Conservation (phyloP, 2,113 vertebrate species). For the Hipposideros armiger region DNA sequence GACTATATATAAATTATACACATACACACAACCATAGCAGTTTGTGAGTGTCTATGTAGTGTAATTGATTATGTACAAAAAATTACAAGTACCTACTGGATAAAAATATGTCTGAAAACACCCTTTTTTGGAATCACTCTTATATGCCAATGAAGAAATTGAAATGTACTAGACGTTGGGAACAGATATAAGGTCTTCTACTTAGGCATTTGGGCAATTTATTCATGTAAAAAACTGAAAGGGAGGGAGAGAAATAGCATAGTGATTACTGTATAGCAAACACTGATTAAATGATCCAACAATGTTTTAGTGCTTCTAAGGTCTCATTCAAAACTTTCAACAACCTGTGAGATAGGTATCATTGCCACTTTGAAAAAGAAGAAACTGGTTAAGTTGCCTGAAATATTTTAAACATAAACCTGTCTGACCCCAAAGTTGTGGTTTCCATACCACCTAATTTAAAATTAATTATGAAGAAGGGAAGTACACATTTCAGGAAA, state of each 20-base stretch:
- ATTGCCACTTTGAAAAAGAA: not conserved
- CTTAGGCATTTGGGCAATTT: not conserved
- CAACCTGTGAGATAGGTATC: not conserved
- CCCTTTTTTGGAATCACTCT: not conserved
- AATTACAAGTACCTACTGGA: not conserved
- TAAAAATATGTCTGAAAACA: not conserved
- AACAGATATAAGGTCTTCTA: not conserved
- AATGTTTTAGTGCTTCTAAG: not conserved
- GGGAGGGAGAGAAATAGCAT: not conserved
- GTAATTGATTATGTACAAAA: not conserved
- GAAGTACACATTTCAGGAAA: not conserved
- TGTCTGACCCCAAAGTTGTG: not conserved
- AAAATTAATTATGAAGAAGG: not conserved
- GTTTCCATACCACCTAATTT: not conserved
- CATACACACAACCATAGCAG: accelerated
- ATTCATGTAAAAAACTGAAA: not conserved
- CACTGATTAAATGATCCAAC: not conserved
- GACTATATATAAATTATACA: not conserved
- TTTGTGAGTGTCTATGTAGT: not conserved
- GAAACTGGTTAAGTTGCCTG: not conserved
- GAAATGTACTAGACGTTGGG: not conserved
- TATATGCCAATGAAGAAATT: not conserved
- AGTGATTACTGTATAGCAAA: not conserved
- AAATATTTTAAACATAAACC: not conserved
- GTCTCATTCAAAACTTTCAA: not conserved